These are phyloP conservation scores for Oreochromis aureus DNA, from an alignment of 2,113 vertebrate species.

Conservation along the genomic window DNA sequence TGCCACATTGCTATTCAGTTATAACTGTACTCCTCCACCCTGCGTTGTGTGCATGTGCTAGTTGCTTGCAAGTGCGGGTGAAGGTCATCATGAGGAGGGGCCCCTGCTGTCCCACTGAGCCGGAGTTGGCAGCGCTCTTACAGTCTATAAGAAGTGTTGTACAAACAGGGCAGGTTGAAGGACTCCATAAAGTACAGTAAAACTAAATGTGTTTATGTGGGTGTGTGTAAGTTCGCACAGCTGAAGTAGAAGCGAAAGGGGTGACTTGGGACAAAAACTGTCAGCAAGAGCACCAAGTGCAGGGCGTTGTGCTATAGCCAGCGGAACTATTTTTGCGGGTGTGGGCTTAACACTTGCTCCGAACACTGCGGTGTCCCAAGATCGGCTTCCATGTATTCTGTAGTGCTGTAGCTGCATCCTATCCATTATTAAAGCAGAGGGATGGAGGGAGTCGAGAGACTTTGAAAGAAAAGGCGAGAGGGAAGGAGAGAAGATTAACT, in stretches of 20 bases:
- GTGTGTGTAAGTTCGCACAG: neutral
- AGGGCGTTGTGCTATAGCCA: conserved; percentile 28
- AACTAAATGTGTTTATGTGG: neutral
- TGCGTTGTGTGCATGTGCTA: neutral
- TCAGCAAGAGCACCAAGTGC: neutral
- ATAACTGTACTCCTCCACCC: neutral
- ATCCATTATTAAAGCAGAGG: conserved; percentile 62
- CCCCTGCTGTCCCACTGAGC: conserved; percentile 18
- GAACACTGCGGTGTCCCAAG: conserved; percentile 25
- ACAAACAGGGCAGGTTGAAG: neutral
- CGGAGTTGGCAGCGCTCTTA: conserved; percentile 33
- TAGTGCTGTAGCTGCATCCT: conserved; percentile 43
- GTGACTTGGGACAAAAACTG: neutral
- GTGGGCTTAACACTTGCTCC: conserved; percentile 5
- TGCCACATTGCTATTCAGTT: neutral
- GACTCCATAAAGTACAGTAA: neutral
- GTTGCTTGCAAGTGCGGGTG: conserved; percentile 25
- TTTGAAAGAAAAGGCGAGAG: neutral
- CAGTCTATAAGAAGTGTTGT: neutral
- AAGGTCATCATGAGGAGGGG: conserved; percentile 47
- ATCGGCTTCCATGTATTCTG: conserved; percentile 57
- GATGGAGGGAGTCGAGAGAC: neutral
- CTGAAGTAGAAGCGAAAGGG: neutral
- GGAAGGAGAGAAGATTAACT: neutral
- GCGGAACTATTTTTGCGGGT: conserved; percentile 35